Evolutionary conservation across 2,113 vertebrate species (phyloP).

Genomic region (Corvus moneduloides): DNA sequence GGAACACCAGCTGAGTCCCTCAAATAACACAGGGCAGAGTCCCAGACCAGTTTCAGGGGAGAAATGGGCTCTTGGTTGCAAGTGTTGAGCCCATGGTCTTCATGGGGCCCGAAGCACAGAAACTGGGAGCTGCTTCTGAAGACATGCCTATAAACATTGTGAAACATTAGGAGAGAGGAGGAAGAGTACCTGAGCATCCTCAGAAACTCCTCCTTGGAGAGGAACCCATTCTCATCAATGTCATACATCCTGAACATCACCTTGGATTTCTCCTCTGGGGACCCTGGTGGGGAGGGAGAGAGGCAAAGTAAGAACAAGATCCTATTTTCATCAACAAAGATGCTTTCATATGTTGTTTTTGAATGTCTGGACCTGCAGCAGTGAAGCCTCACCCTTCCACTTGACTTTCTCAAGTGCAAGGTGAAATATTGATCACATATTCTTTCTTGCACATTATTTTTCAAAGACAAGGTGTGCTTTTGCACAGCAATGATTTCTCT

Average conservation of each 20-base stretch:
- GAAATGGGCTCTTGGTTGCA: neutral
- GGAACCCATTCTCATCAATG: slow-evolving; percentile 82
- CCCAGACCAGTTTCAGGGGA: neutral
- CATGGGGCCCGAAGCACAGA: neutral
- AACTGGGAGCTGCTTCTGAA: neutral
- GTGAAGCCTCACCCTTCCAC: neutral
- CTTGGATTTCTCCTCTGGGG: slow-evolving; percentile 90
- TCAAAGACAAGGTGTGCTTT: neutral
- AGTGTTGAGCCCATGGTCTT: neutral
- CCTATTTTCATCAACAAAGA: neutral
- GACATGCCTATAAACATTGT: neutral
- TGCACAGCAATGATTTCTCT: neutral
- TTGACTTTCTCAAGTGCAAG: neutral
- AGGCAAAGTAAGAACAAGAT: neutral
- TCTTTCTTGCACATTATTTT: neutral
- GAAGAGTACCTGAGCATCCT: slow-evolving; percentile 86
- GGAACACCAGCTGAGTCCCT: neutral
- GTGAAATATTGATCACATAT: neutral
- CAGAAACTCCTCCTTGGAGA: slow-evolving; percentile 90
- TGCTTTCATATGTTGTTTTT: neutral
- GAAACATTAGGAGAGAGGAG: neutral
- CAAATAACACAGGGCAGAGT: neutral
- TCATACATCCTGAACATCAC: slow-evolving; percentile 95
- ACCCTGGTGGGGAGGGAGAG: slow-evolving; percentile 70
- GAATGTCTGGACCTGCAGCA: neutral